Base-by-base conservation (phyloP, 2,113 vertebrate genomes). In the Dipodomys spectabilis region DNA sequence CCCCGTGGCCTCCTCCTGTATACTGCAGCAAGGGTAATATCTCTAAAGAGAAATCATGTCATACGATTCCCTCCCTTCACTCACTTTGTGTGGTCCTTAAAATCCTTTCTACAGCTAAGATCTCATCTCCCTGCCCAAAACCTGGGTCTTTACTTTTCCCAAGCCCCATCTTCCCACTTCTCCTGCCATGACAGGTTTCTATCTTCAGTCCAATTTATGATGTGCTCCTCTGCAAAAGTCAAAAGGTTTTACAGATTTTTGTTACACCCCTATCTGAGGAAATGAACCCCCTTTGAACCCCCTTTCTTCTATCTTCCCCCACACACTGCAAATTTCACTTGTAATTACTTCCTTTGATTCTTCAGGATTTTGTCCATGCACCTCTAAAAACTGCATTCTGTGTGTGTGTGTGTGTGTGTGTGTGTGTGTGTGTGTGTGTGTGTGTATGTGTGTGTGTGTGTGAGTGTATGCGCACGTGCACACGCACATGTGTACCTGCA, bases 11-110 rank as follows among this genome's bases (percentile, higher is more conserved):
- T 73, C 53, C 28, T 69, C 60, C 77, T 77, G 45, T 49, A 39
- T 4, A 53, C 11, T 6, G 35, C 15, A 72, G 49, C n/a, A 65
- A 77, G 23, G 69, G 9, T 25, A 15, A 49, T 18, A 82, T 53
- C 81, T 28, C 64, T 53, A 27, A 90, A 90, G 79, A 85, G 15
- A 86, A 86, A 67, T 20, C 72, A 65, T 28, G 20, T 49, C 12
- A 20, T 9, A 5, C 22, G 28, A 73, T 53, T 44, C 23, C n/a
- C 27, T 65, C 49, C 23, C 23, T 57, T 32, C 0, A 0, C 20
- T 95, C n/a, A 22, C 72, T 92, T 86, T 57, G 49, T 49, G 49
- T 77, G 49, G 67, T n/a, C 30, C 39, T 88, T 74, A 85, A 90
- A 89, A 88, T 62, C n/a, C 80, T 67, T 39, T 18, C 20, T 20